These are phyloP conservation scores for Euplagia quadripunctaria DNA, from an alignment of 2,888 invertebrate species.

Conservation along the genomic window DNA sequence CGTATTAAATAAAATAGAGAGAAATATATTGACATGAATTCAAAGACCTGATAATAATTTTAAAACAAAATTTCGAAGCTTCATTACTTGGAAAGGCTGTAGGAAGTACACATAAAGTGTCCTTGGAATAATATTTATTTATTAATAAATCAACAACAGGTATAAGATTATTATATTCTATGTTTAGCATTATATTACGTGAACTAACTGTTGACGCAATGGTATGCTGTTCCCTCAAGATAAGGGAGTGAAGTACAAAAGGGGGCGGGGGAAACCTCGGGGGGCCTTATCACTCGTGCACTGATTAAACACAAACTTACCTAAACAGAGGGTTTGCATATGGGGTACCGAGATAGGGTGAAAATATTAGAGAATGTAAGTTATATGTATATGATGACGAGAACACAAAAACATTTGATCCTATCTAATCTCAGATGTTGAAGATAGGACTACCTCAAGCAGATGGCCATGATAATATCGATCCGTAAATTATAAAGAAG, in stretches of 20 bases:
- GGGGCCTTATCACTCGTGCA: constrained; percentile 76
- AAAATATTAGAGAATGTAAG: constrained; percentile 34
- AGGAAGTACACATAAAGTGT: not conserved
- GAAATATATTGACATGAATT: not conserved
- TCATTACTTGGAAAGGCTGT: not conserved
- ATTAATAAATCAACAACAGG: not conserved
- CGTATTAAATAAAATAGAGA: not conserved
- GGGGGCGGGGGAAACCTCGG: constrained; percentile 50
- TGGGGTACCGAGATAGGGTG: constrained; percentile 56
- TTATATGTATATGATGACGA: constrained; percentile 18
- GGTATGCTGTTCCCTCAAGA: constrained; percentile 64
- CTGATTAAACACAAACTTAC: constrained; percentile 85
- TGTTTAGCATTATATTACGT: constrained; percentile 7
- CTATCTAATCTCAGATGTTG: not conserved
- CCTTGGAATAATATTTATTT: not conserved
- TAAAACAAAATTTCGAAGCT: not conserved
- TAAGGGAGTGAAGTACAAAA: constrained; percentile 55
- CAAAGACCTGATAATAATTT: not conserved
- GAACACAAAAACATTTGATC: not conserved
- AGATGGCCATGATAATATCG: not conserved
- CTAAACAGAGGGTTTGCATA: constrained; percentile 69
- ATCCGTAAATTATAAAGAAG: not conserved
- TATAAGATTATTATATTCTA: not conserved
- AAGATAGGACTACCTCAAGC: not conserved
- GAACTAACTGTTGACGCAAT: constrained; percentile 53